A percentile compares a stretch with the other conserved stretches of the same genome.
Evolutionary conservation across 2,888 invertebrate species (phyloP).

Genomic region (Belgica antarctica): DNA sequence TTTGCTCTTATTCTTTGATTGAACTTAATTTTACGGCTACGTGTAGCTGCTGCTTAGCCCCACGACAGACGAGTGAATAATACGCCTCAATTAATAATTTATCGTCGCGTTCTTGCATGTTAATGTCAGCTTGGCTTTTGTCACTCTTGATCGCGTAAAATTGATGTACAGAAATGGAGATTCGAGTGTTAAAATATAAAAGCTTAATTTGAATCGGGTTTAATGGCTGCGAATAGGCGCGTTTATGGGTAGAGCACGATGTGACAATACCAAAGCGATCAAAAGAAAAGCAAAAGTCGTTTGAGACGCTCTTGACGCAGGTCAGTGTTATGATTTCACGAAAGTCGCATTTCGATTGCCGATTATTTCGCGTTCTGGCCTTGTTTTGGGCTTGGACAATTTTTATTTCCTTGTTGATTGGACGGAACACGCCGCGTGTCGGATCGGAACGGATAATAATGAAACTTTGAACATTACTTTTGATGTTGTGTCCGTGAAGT

Average conservation of each 20-base stretch:
- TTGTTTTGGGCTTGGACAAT: slow-evolving; percentile 16
- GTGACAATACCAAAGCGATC: neutral
- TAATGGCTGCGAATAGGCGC: neutral
- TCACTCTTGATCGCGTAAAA: neutral
- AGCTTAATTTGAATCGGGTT: slow-evolving; percentile 8
- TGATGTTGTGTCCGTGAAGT: slow-evolving; percentile 2
- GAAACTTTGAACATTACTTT: neutral
- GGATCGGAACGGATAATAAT: neutral
- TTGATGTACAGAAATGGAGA: neutral
- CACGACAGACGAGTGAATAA: neutral
- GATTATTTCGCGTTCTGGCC: neutral
- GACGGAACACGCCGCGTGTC: too few relatives aligned
- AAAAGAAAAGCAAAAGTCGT: neutral
- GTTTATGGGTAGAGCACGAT: slow-evolving; percentile 14
- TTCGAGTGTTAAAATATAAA: neutral
- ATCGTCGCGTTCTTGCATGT: slow-evolving; percentile 20
- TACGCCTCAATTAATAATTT: slow-evolving; percentile 30
- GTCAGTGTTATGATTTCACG: slow-evolving; percentile 20
- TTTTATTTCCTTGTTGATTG: neutral
- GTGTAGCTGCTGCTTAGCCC: neutral
- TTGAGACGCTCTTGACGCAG: slow-evolving; percentile 22
- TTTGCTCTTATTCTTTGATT: slow-evolving; percentile 24
- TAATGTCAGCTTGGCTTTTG: too few relatives aligned
- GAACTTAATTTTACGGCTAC: slow-evolving; percentile 27
- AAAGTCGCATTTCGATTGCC: neutral